phyloP scores from a whole-genome alignment of 2,797 vertebrate species.

The Spinus pinus region DNA sequence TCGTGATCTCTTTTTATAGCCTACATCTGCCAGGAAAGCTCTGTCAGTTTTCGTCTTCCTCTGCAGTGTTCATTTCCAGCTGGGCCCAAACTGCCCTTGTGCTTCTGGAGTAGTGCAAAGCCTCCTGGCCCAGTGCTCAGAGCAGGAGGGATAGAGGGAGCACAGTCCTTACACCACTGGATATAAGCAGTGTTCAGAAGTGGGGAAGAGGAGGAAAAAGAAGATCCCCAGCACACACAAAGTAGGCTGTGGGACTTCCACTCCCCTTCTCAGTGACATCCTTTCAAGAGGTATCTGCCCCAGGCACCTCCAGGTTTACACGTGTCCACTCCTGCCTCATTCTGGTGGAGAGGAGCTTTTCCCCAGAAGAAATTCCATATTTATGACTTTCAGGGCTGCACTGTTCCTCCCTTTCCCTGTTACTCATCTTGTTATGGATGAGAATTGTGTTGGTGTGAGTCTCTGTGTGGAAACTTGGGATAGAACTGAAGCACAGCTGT shows the following conservation, averaged over 20 bases:
- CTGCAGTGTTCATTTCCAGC: background rate
- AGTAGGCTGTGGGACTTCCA: background rate
- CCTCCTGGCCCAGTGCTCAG: background rate
- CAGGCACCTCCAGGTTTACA: background rate
- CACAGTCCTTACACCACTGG: fast-evolving
- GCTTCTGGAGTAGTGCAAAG: background rate
- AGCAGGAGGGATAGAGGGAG: background rate
- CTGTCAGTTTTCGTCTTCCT: background rate
- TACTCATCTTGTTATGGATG: background rate
- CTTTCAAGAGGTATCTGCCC: background rate
- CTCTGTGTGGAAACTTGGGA: background rate
- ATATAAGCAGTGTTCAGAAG: background rate
- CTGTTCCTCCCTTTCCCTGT: background rate
- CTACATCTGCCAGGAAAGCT: slow-evolving; percentile 8
- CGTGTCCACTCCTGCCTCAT: fast-evolving
- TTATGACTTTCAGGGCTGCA: background rate
- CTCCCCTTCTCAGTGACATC: background rate
- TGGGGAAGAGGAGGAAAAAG: background rate
- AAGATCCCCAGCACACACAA: background rate
- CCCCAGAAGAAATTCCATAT: background rate
- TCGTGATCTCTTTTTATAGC: background rate
- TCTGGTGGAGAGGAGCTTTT: background rate
- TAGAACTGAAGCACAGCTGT: background rate
- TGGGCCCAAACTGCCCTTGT: background rate
- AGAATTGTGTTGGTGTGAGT: background rate